Percentiles rank a stretch among this genome's conserved stretches.
Evolutionary conservation across 2,113 vertebrate genomes (phyloP).

Genomic region (Sus scrofa): DNA sequence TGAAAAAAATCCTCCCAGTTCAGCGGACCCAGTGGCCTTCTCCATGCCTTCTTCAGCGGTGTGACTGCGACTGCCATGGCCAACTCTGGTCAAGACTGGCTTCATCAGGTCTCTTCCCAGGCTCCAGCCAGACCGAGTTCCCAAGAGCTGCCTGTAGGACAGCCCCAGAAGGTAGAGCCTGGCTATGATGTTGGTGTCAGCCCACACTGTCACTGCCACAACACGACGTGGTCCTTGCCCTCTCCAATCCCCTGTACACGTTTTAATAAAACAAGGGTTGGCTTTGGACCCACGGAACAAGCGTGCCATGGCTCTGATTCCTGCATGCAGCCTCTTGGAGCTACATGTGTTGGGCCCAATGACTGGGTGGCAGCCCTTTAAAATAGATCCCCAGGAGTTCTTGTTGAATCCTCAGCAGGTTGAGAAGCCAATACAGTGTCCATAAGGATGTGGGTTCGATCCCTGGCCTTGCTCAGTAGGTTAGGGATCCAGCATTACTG

Average conservation of each 20-base stretch:
- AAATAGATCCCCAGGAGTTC: neutral
- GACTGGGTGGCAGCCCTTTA: neutral
- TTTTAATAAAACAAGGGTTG: constrained; percentile 88
- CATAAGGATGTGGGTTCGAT: too few relatives aligned
- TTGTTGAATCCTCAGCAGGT: too few relatives aligned
- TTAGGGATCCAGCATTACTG: too few relatives aligned
- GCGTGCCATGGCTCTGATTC: neutral
- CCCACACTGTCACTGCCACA: constrained; percentile 67
- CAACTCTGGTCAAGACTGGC: constrained; percentile 47
- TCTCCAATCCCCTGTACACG: constrained; percentile 77
- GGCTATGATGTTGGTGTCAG: constrained; percentile 22
- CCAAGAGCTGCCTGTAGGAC: constrained; percentile 6
- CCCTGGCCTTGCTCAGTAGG: too few relatives aligned
- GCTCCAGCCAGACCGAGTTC: constrained; percentile 53
- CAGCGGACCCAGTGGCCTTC: constrained; percentile 55
- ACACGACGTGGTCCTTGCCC: constrained; percentile 74
- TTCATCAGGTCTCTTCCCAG: constrained; percentile 15
- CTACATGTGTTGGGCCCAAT: fast-evolving
- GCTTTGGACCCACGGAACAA: constrained; percentile 80
- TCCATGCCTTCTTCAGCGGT: neutral
- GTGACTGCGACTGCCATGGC: constrained; percentile 39
- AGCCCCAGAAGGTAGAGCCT: neutral
- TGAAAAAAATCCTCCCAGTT: neutral
- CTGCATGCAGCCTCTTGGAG: neutral
- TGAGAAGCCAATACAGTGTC: too few relatives aligned